phyloP scores from a whole-genome alignment of 2,797 vertebrate species.

The Dromococcyx pavoninus region DNA sequence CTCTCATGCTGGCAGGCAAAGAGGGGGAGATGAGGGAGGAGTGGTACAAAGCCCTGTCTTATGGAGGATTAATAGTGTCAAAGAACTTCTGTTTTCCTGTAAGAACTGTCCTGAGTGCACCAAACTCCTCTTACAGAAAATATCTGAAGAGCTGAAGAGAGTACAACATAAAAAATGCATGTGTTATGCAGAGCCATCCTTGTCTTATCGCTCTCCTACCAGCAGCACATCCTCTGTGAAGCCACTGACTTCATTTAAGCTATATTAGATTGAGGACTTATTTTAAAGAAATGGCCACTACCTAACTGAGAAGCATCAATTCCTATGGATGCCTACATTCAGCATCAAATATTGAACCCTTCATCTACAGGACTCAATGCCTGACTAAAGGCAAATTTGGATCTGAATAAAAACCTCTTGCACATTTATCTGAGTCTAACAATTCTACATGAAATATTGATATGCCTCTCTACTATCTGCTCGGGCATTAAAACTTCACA shows the following conservation, averaged over 20 bases:
- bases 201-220: background rate
- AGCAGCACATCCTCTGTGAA: background rate
- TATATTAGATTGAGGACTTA: background rate
- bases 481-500: background rate
- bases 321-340: background rate
- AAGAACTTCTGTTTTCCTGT: slow-evolving; percentile 25
- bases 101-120: slow-evolving; percentile 35
- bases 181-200: background rate
- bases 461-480: background rate
- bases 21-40: background rate
- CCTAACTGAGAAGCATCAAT: background rate
- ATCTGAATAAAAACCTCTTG: slow-evolving; percentile 5
- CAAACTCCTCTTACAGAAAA: slow-evolving; percentile 13
- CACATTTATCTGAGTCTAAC: slow-evolving; percentile 6
- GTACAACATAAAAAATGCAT: background rate
- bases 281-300: background rate
- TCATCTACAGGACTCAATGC: background rate
- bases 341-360: background rate
- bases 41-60: slow-evolving; percentile 9
- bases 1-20: slow-evolving; percentile 48
- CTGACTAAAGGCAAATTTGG: slow-evolving; percentile 20
- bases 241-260: slow-evolving; percentile 8
- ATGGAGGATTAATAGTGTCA: slow-evolving; percentile 42
- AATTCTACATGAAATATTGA: slow-evolving; percentile 36
- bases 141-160: background rate